Base-by-base conservation (phyloP, 2,888 invertebrate species). In the Epinotia ramella region DNA sequence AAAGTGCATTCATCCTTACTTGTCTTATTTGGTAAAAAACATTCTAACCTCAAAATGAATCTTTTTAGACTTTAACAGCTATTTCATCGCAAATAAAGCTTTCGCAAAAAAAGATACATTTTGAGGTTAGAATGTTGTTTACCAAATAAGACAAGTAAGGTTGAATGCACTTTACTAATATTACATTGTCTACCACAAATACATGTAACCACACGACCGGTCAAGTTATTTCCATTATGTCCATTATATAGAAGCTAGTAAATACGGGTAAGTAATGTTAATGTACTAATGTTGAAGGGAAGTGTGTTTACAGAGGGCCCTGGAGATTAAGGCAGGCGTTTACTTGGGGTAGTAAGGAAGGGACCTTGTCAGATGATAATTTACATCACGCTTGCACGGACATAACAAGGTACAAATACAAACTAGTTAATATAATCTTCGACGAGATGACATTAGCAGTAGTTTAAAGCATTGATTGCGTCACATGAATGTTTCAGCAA, bases 291-390 rank as follows among this genome's bases (percentile, higher is more conserved):
- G 56, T 74, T 28, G 56, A 75, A 71, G 44, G 60, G 28, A 53
- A 60, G 68, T 71, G 75, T 76, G 65, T 76, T 66, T 72, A 67
- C 65, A 75, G 13, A 71, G 70, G 75, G 12, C 28, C 60, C 56
- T 6, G 44, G 67, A 33, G 71, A 49, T 63, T 63, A 62, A 59
- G 70, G 65, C 13, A n/a, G 64, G 72, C 24, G 28, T 62, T 24
- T 67, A 64, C 13, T 28, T 65, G 53, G 53, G 66, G 16, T 56
- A 49, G 20, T 33, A 12, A 40, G 40, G 46, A 60, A 40, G 53
- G 53, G 49, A 59, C 57, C 65, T 40, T 5, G 65, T 70, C 74
- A 70, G 74, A 65, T 75, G 70, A 70, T 60, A 75, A 69, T 56
- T 70, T 49, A 70, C 75, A 70, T 70, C 59, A 13, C 75, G 66